Percentiles rank a stretch among this genome's conserved stretches.
Evolutionary conservation across 2,888 invertebrate species (phyloP).

Genomic region (Hecatera dysodea): DNA sequence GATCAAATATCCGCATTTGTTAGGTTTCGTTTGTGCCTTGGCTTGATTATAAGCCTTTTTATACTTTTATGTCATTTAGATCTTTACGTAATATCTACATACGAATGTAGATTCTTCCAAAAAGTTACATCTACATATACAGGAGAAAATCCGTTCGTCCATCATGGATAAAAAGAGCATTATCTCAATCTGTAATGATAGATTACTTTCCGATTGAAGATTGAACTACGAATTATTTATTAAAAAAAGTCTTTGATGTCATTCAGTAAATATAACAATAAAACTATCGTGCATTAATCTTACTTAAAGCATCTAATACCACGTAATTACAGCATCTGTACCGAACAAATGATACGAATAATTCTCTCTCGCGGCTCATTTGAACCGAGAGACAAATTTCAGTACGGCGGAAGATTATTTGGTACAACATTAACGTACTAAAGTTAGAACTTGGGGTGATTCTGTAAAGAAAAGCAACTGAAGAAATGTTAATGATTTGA

Average conservation of each 20-base stretch:
- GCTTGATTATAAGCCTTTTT: slow-evolving; percentile 59
- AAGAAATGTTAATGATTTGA: not conserved
- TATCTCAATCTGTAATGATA: not conserved
- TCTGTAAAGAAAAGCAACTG: slow-evolving; percentile 12
- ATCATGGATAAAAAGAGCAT: slow-evolving; percentile 5
- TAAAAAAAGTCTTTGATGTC: slow-evolving; percentile 27
- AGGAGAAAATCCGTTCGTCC: not conserved
- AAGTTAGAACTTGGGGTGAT: slow-evolving; percentile 36
- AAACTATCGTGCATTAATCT: slow-evolving; percentile 34
- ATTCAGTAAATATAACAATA: slow-evolving; percentile 32
- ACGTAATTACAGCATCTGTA: slow-evolving; percentile 69
- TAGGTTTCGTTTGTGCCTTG: slow-evolving; percentile 70
- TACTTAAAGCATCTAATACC: too few species aligned
- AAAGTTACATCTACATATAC: not conserved
- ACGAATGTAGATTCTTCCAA: not conserved
- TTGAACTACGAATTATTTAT: not conserved
- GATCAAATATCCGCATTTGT: slow-evolving; percentile 75
- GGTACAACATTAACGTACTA: slow-evolving; percentile 51
- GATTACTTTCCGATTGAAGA: not conserved
- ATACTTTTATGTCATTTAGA: slow-evolving; percentile 39
- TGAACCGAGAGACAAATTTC: slow-evolving; percentile 70
- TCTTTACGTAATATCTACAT: not conserved
- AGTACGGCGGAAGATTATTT: slow-evolving; percentile 63
- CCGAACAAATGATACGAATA: slow-evolving; percentile 75
- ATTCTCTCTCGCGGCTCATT: slow-evolving; percentile 76